A percentile compares a stretch with the other conserved stretches of the same genome.
These are phyloP conservation scores for Pseudachorutes palmiensis DNA, from an alignment of 1,140 invertebrate species.

Conservation along the genomic window DNA sequence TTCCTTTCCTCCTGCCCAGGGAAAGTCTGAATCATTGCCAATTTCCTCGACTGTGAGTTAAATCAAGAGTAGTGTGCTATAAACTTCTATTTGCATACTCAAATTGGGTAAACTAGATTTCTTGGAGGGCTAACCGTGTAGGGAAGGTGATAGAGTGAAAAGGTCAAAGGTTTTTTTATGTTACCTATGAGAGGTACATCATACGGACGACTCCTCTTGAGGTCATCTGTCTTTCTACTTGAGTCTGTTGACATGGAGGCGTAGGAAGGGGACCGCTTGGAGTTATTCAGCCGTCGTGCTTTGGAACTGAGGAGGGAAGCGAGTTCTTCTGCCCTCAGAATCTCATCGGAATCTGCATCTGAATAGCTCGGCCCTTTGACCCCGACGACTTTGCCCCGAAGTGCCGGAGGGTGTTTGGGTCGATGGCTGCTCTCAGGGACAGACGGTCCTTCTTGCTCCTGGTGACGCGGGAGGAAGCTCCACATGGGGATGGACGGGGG, in stretches of 20 bases:
- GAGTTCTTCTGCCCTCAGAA: constrained; percentile 2
- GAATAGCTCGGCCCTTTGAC: background rate
- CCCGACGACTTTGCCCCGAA: background rate
- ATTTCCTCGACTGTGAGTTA: background rate
- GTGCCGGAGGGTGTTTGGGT: background rate
- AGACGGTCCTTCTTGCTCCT: background rate
- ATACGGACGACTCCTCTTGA: constrained; percentile 7
- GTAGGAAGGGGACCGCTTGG: constrained; percentile 5
- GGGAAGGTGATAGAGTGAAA: no score
- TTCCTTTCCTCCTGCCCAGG: background rate
- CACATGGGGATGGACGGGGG: background rate
- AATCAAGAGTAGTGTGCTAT: background rate
- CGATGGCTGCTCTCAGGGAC: background rate
- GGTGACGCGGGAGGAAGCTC: background rate
- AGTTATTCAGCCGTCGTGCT: constrained; percentile 4
- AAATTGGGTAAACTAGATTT: no score
- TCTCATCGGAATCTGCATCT: background rate
- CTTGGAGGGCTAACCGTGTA: no score
- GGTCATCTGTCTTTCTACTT: constrained; percentile 10
- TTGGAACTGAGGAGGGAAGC: constrained; percentile 9
- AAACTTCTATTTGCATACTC: no score
- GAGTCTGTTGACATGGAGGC: background rate
- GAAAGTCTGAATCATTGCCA: background rate
- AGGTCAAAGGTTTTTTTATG: no score
- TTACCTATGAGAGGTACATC: constrained; percentile 13